Conservation (phyloP, 2,797 vertebrate species). For the Melanotaenia boesemani region DNA sequence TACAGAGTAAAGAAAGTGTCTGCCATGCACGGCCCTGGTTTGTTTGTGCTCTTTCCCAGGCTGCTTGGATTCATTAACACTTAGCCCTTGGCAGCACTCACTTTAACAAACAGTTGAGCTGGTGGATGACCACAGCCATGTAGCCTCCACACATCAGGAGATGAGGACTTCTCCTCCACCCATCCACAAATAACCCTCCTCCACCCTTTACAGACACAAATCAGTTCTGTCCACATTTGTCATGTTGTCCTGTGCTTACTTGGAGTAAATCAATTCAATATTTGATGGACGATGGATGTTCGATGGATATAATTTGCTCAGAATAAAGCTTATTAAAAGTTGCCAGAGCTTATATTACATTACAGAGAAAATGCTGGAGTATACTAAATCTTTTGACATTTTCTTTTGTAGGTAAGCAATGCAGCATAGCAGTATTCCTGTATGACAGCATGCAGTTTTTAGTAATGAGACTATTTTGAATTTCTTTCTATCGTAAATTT, state of each 20-base stretch:
- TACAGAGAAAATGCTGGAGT: neutral
- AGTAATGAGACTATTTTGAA: neutral
- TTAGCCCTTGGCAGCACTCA: conserved; percentile 55
- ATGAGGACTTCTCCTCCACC: conserved; percentile 61
- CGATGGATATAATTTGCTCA: neutral
- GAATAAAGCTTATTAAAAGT: conserved; percentile 15
- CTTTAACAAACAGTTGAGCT: conserved; percentile 45
- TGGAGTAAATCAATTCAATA: neutral
- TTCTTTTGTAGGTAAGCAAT: neutral
- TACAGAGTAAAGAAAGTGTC: conserved; percentile 44
- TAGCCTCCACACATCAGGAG: conserved; percentile 40
- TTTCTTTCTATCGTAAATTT: neutral
- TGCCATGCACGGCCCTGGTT: conserved; percentile 51
- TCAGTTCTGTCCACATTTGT: conserved; percentile 12
- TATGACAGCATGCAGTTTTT: neutral
- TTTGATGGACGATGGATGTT: neutral
- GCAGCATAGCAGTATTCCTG: neutral
- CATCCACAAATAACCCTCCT: conserved; percentile 23
- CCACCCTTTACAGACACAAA: conserved; percentile 40
- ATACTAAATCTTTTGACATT: neutral
- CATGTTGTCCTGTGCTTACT: neutral
- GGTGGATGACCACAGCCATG: conserved; percentile 37
- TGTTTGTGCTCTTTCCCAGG: conserved; percentile 62
- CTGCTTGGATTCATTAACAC: conserved; percentile 68
- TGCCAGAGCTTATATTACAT: conserved; percentile 5